Evolutionary conservation across 2,113 vertebrate genomes (phyloP), one percentile per base, ranked within the genome.

Genomic region (Dissostichus mawsoni): DNA sequence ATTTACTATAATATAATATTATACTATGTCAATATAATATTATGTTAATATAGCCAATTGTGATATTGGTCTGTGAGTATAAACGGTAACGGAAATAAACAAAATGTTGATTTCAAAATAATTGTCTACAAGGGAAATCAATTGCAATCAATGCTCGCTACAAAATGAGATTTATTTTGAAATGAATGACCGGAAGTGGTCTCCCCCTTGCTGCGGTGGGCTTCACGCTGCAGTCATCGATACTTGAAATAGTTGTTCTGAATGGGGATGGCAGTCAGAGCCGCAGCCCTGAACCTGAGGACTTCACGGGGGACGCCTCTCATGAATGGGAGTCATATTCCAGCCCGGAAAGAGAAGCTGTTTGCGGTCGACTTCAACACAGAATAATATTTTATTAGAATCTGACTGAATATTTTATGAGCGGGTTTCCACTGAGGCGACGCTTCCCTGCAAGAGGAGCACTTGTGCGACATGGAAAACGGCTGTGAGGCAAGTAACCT

Each of bases 321-420:
- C 76, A 65, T 88, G 90, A 87, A 89, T 84, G 85, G 82, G 82
- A 88, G 69, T 80, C 82, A 36, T 73, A 70, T 47, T 84, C 63
- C 85, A 83, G 52, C 23, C 47, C 36, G 53, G 47, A 36, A 51
- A 36, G 17, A 70, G 53, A 71, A 11, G 56, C 69, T 69, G 7
- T 12, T 50, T 58, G 47, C 13, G 53, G 29, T 55, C 16, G 12
- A 62, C 33, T 68, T 67, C 29, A 52, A n/a, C 66, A 7, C 44
- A 20, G 29, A n/a, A 53, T 0, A 25, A n/a, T 55, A 20, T n/a
- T 44, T 41, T 12, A 71, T 76, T 5, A 5, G 33, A 23, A 17
- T 47, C 11, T 14, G 75, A 44, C 0, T 62, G 53, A 51, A 55
- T 23, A 13, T 13, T 69, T 70, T 0, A 77, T 25, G 47, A 50